Base-by-base conservation (phyloP, 2,888 invertebrate species). In the Nipponacmea schrenckii region DNA sequence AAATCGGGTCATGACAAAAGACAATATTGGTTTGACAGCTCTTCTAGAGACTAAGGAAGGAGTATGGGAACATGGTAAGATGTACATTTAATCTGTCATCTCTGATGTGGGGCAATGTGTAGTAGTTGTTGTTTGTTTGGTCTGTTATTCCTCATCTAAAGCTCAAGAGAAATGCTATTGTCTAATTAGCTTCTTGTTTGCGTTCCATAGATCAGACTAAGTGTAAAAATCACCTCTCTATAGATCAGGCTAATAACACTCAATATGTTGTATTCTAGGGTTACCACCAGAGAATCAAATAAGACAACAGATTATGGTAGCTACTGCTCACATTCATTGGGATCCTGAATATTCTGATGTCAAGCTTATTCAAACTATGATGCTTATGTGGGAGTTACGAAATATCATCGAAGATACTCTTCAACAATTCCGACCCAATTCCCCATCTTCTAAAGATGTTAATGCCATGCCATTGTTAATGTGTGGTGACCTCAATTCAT, bases 281-380 rank as follows among this genome's bases (percentile, higher is more conserved):
- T 87, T 93, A 84, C 94, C 94, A 68, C 91, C 93, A 14, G 95
- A 96, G 87, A 93, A 80, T n/a, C 79, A 80, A 27, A 67, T 80
- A 12, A 80, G 82, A n/a, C 87, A 87, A 76, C 86, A 84, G 26
- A 92, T 99, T 75, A 91, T 98, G 74, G 97, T 99, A 68, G 97
- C 98, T 90, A 99, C 98, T 45, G 98, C 98, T 48, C 99, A 99
- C 90, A 96, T 99, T 84, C 98, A 99, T 90, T 99, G 99, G 99
- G 98, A 99, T 91, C 99, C 99, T 0, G 98, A 99, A 91, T 98
- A 94, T 90, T 97, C 98, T 89, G 99, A 99, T 90, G 99, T 99
- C 66, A 99, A 99, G 90, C 92, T 99, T 65, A 97, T 99, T 79
- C 99, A 99, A 90, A 97, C 97, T 48, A 97, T 98, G 95, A 98